Evolutionary conservation across 2,797 vertebrate species (phyloP).

Genomic region (Lepus oiostolus): DNA sequence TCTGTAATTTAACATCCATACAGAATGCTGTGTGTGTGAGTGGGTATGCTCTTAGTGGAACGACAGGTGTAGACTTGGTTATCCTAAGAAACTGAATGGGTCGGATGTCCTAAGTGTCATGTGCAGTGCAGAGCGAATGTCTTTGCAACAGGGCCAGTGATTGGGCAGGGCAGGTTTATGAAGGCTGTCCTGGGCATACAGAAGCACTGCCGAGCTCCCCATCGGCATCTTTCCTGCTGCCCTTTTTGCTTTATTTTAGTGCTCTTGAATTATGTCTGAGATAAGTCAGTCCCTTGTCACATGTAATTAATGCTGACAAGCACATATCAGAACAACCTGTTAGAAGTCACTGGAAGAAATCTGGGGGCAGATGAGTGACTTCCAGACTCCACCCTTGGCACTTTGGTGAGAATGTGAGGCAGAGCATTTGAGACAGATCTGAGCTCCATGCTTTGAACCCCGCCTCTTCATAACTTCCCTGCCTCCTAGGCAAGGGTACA

Average conservation of each 20-base stretch:
- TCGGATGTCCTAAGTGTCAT: not conserved
- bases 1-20: not conserved
- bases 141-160: too few relatives aligned
- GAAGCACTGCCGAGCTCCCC: not conserved
- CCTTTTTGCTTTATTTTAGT: slow-evolving; percentile 36
- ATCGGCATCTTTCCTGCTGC: not conserved
- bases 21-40: not conserved
- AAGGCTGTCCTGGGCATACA: not conserved
- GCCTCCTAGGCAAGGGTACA: not conserved
- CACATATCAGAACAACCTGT: slow-evolving; percentile 28
- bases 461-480: not conserved
- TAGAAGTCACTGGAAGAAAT: slow-evolving; percentile 36
- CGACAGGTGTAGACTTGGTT: not conserved
- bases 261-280: slow-evolving; percentile 21
- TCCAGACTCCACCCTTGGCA: not conserved
- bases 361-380: not conserved
- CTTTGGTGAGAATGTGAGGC: not conserved
- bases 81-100: not conserved
- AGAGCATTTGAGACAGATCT: not conserved
- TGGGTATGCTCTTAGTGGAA: not conserved
- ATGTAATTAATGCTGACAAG: slow-evolving; percentile 58
- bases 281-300: slow-evolving; percentile 8
- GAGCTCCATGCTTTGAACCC: not conserved
- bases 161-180: not conserved
- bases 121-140: not conserved